phyloP scores from a whole-genome alignment of 2,113 vertebrate species.

The Lophura nycthemera region DNA sequence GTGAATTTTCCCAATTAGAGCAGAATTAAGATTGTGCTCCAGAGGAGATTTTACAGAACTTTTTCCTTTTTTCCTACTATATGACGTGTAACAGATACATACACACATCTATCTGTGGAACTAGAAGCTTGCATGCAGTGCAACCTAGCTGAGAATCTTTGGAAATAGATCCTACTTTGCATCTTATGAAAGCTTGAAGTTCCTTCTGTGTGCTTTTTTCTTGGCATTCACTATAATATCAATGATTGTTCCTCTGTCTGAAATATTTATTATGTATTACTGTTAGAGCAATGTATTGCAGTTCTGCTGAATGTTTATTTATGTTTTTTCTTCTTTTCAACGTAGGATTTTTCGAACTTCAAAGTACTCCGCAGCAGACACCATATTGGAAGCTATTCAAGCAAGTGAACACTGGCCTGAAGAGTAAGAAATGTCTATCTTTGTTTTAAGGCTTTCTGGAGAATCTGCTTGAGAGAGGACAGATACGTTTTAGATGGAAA shows the following conservation, averaged over 20 bases:
- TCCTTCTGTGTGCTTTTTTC: neutral
- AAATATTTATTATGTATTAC: neutral
- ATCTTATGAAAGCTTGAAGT: neutral
- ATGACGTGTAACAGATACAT: neutral
- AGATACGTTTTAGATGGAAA: neutral
- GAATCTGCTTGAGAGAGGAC: neutral
- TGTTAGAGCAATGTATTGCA: neutral
- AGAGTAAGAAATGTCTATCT: neutral
- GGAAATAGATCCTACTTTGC: neutral
- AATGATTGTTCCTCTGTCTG: neutral
- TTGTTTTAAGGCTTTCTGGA: neutral
- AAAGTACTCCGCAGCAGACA: conserved; percentile 10
- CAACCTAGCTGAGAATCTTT: neutral
- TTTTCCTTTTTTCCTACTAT: neutral
- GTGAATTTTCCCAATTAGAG: neutral
- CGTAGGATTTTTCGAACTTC: neutral
- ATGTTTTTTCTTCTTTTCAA: neutral
- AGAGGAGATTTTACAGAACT: neutral
- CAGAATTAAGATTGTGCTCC: neutral
- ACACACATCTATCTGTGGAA: neutral
- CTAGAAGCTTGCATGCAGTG: neutral
- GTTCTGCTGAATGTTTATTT: neutral
- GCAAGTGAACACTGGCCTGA: conserved; percentile 2
- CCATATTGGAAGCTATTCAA: conserved; percentile 24
- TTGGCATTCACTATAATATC: neutral